Conservation (phyloP, 2,113 vertebrate genomes). For the Microcebus tavaratra region DNA sequence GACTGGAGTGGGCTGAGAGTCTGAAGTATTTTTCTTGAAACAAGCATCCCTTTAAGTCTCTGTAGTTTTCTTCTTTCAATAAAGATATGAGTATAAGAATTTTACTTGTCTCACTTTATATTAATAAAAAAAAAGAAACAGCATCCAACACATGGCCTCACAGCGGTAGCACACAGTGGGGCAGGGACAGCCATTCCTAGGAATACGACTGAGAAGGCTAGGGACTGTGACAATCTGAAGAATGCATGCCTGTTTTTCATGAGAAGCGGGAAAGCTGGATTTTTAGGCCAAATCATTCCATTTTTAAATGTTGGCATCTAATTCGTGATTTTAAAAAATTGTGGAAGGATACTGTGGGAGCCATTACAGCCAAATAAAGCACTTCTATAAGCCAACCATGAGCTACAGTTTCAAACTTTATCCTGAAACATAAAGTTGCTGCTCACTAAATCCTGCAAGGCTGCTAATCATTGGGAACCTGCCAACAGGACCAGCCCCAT, state of each 20-base stretch:
- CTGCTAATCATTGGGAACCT: neutral
- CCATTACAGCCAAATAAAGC: neutral
- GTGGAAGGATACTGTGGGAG: neutral
- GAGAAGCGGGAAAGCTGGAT: neutral
- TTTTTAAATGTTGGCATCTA: neutral
- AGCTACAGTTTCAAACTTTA: neutral
- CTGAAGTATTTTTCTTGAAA: neutral
- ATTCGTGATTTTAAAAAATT: neutral
- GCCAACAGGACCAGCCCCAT: accelerated
- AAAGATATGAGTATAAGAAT: neutral
- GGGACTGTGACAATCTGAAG: neutral
- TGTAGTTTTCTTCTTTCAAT: neutral
- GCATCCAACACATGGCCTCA: neutral
- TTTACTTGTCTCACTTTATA: neutral
- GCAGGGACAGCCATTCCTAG: too few relatives aligned
- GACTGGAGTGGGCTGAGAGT: neutral
- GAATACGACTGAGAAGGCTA: neutral
- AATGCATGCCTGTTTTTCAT: neutral
- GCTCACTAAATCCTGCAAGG: neutral
- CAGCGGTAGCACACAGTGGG: too few relatives aligned
- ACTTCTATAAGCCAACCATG: neutral
- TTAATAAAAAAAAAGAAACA: neutral
- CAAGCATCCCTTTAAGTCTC: neutral
- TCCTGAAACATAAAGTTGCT: neutral
- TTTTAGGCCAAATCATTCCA: neutral